Conservation (phyloP, 2,797 vertebrate species). For the Astyanax mexicanus region DNA sequence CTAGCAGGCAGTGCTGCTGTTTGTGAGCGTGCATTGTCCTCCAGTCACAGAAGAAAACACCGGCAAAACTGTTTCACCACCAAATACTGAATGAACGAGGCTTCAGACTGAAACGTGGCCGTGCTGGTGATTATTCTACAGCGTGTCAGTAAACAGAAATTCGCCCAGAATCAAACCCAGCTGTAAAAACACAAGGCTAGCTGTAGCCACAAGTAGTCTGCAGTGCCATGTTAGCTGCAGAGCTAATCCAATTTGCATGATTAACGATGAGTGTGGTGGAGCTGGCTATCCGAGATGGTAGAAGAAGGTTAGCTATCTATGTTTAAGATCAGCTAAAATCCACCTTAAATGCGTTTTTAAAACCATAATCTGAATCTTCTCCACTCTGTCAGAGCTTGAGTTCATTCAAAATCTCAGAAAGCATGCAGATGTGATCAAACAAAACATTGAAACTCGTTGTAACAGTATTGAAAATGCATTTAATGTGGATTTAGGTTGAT, state of each 20-base stretch:
- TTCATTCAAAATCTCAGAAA: neutral
- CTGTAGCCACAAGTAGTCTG: slow-evolving; percentile 19
- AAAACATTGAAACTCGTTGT: no score
- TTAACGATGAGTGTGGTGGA: slow-evolving; percentile 2
- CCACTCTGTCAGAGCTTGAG: neutral
- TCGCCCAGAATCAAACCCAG: neutral
- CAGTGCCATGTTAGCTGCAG: neutral
- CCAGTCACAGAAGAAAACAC: slow-evolving; percentile 3
- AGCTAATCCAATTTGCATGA: slow-evolving; percentile 7
- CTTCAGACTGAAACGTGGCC: neutral
- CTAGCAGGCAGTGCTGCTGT: slow-evolving; percentile 27
- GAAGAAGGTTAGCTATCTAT: neutral
- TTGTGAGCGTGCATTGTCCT: slow-evolving; percentile 49
- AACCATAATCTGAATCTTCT: no score
- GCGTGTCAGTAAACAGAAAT: neutral
- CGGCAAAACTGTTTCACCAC: neutral
- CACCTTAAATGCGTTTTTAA: neutral
- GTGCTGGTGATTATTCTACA: neutral
- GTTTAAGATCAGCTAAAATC: neutral
- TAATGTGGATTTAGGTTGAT: no score
- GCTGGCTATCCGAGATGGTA: neutral
- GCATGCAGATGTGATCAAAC: no score
- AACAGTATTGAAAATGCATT: no score
- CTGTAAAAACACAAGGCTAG: slow-evolving; percentile 6
- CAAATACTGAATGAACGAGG: neutral